Base-by-base conservation (phyloP, 2,113 vertebrate genomes). In the Osmerus eperlanus region DNA sequence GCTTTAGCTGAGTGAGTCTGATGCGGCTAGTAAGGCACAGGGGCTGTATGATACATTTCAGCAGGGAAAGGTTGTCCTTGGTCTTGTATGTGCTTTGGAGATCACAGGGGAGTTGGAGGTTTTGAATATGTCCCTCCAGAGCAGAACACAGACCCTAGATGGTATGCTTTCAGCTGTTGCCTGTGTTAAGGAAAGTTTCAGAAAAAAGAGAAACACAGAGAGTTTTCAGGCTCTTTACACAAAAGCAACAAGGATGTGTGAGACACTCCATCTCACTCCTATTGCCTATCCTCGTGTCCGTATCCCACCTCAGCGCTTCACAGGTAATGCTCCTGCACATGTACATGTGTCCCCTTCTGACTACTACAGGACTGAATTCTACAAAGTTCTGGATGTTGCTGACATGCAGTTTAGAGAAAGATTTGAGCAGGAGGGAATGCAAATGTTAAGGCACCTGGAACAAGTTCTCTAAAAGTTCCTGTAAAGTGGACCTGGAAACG, bases 31-130 rank as follows among this genome's bases (percentile, higher is more conserved):
- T 18, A 70, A 11, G 53, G 68, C 56, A 59, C 41, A 19, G 15
- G 13, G 68, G 13, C 55, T 70, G 29, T 12, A 59, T 54, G 65
- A 70, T 28, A 36, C 55, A 7, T 70, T 56, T 47, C 13, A 53
- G 58, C 62, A 58, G 29, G 70, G 70, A 11, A 53, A 15, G 28
- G 63, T 60, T 41, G 41, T 71, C 18, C 70, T 71, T 23, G 70
- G 70, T 28, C 70, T 71, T 23, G 21, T 63, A 19, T 14, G n/a
- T 8, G 59, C 60, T 11, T 18, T 23, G 19, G 21, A 63, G n/a
- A 23, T 18, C 18, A 25, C 63, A 9, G 23, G 53, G 25, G 59
- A 63, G 23, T 29, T 71, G 21, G 60, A 71, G 41, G 28, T n/a
- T 47, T 47, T 71, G 4, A 63, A 53, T 29, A 13, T 16, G 19